Evolutionary conservation across 2,888 invertebrate species (phyloP).

Genomic region (Teleogryllus oceanicus): DNA sequence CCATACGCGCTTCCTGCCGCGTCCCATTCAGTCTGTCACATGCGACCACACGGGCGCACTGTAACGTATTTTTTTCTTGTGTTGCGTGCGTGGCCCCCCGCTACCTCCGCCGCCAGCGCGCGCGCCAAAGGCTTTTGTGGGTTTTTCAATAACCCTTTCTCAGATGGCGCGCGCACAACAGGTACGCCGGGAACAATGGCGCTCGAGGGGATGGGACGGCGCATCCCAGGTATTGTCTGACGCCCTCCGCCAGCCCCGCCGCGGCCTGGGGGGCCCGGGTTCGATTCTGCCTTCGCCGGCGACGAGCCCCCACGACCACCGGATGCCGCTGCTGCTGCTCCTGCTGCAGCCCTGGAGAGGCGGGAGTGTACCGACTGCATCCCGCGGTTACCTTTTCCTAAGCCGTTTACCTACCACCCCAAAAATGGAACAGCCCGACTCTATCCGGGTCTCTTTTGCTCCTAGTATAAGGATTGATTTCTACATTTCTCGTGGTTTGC

Average conservation of each 20-base stretch:
- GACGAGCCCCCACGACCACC: not conserved
- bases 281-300: not conserved
- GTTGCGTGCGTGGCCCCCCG: not conserved
- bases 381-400: too few species aligned
- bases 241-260: not conserved
- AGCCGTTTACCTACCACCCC: too few species aligned
- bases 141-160: slow-evolving; percentile 9
- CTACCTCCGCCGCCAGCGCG: too few species aligned
- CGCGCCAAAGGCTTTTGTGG: not conserved
- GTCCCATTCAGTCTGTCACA: slow-evolving; percentile 1
- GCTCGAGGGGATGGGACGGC: not conserved
- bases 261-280: not conserved
- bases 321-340: not conserved
- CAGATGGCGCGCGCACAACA: not conserved
- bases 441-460: too few species aligned
- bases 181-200: not conserved
- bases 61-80: slow-evolving; percentile 10
- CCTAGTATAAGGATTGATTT: too few species aligned
- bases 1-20: not conserved
- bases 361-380: too few species aligned
- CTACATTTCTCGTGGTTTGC: too few species aligned
- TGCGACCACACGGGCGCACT: slow-evolving; percentile 3
- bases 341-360: too few species aligned
- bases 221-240: not conserved
- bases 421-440: too few species aligned